phyloP scores from a whole-genome alignment of 2,888 invertebrate species.

The Operophtera brumata region DNA sequence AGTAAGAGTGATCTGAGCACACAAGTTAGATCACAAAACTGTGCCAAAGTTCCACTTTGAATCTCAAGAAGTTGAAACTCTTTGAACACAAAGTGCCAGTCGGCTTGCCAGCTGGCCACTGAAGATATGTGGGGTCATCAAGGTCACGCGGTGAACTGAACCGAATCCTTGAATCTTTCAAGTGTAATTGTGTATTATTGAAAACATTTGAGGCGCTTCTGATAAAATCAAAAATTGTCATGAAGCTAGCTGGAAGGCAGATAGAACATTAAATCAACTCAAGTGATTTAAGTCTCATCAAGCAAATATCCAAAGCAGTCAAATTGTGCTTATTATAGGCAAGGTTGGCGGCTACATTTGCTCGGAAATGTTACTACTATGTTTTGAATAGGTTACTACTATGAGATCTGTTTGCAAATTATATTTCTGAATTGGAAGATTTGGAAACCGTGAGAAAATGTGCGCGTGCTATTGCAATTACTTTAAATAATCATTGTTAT shows the following conservation, averaged over 20 bases:
- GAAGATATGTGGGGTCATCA: constrained; percentile 20
- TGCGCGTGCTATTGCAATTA: too few species aligned
- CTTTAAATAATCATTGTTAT: too few species aligned
- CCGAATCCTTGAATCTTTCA: constrained; percentile 9
- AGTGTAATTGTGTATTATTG: too few species aligned
- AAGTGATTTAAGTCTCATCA: constrained; percentile 1
- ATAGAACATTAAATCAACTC: background rate
- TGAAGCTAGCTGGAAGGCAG: background rate
- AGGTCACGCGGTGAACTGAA: constrained; percentile 14
- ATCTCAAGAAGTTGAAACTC: too few species aligned
- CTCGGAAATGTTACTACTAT: too few species aligned
- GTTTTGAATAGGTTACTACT: too few species aligned
- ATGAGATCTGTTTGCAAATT: background rate
- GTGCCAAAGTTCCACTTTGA: constrained; percentile 7
- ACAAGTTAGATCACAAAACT: too few species aligned
- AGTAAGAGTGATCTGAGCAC: too few species aligned
- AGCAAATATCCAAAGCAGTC: constrained; percentile 9
- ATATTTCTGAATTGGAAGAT: background rate
- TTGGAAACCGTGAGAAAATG: background rate
- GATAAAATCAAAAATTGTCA: too few species aligned
- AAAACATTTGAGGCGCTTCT: too few species aligned
- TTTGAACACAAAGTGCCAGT: constrained; percentile 13
- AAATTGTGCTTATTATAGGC: constrained; percentile 8
- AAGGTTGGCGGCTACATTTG: constrained; percentile 1
- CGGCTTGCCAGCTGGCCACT: background rate